Base-by-base conservation (phyloP, 2,113 vertebrate genomes). In the Mus pahari region DNA sequence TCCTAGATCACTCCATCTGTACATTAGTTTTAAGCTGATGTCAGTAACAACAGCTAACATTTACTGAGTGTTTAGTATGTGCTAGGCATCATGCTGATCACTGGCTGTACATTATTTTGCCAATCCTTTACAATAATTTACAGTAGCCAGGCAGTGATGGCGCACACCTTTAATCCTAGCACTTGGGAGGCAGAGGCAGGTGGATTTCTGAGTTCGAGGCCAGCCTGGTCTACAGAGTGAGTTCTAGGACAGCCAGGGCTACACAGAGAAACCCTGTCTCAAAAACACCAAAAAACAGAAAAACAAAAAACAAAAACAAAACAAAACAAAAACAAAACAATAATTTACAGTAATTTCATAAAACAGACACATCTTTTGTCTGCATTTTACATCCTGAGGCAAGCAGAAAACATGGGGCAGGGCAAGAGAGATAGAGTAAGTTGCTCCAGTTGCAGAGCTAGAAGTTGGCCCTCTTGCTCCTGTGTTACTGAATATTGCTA, bases 11-110 rank as follows among this genome's bases (percentile, higher is more conserved):
- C 89, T 89, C 66, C 20, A 39, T 45, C 75, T 16, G 17, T 70
- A 24, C 22, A 75, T 64, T 90, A 50, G 10, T 75, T 75, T 95
- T 89, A 92, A 92, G 73, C 64, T 78, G 48, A 79, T 78, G 33
- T 79, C 74, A 50, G n/a, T 55, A 82, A 68, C 55, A 73, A 68
- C 10, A 94, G 36, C 26, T 81, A 58, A 81, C 68, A 31, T 55
- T 94, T 77, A 89, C 36, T 48, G 71, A 88, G 5, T 17, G 74
- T 17, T 89, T 74, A 74, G 19, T 60, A 83, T 83, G 62, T 83
- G 42, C 78, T 45, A 58, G 74, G 42, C 36, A 71, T 24, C 81
- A 22, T 64, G 73, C 31, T 64, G 68, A 77, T 55, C n/a, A 31
- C 20, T 14, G 31, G 77, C 31, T 13, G 48, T 70, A 66, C 4